A percentile compares a stretch with the other conserved stretches of the same genome.
Conservation (phyloP, 2,113 vertebrate species). For the Podiceps cristatus region DNA sequence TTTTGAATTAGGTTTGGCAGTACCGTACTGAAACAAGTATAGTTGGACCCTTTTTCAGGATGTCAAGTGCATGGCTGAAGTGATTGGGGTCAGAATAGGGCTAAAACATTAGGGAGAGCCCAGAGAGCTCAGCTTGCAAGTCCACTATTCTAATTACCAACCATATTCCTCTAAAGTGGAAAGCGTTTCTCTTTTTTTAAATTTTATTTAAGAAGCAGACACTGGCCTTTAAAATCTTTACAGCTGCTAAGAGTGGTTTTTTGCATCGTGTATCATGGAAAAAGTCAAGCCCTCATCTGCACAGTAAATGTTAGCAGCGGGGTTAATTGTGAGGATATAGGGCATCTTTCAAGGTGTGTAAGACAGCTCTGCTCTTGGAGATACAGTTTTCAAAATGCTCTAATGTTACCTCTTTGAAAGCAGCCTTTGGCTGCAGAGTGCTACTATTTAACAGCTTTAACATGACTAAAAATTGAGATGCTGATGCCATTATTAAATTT, state of each 20-base stretch:
- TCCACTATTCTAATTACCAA: not conserved
- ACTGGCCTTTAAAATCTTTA: constrained; percentile 14
- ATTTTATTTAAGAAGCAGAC: not conserved
- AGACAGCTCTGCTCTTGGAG: constrained; percentile 8
- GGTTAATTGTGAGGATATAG: constrained; percentile 36
- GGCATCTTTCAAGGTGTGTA: not conserved
- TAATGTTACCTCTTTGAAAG: constrained; percentile 1
- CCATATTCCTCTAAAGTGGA: not conserved
- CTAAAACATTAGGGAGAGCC: not conserved
- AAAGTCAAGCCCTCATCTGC: constrained; percentile 34
- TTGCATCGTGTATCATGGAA: not conserved
- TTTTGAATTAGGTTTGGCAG: not conserved
- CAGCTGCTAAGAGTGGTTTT: not conserved
- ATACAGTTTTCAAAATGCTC: not conserved
- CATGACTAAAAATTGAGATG: constrained; percentile 36
- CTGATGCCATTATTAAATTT: constrained; percentile 46
- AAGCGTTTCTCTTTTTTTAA: not conserved
- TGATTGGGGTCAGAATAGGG: constrained; percentile 10
- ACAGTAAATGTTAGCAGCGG: constrained; percentile 26
- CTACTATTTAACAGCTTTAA: constrained; percentile 47
- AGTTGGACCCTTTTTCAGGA: not conserved
- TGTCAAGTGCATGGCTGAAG: constrained; percentile 34
- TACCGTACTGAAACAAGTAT: not conserved
- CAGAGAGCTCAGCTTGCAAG: not conserved
- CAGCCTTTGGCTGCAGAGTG: constrained; percentile 17